These are phyloP conservation scores for Drosophila mettleri DNA, from an alignment of 2,888 invertebrate genomes.

Conservation along the genomic window DNA sequence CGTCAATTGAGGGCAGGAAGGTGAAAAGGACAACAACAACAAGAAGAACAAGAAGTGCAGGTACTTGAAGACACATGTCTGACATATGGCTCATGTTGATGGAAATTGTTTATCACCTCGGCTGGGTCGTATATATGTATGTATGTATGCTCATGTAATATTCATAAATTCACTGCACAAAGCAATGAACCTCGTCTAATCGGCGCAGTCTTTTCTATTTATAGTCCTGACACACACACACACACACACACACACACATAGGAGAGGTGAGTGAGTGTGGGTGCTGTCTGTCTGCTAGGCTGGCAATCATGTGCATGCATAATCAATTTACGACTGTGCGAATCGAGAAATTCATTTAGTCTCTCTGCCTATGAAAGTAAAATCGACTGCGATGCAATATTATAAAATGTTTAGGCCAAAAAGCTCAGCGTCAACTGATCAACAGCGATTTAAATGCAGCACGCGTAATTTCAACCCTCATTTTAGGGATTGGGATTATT, in stretches of 20 bases:
- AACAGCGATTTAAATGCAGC: slow-evolving; percentile 65
- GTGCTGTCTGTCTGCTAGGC: slow-evolving; percentile 1
- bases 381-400: slow-evolving; percentile 49
- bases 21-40: neutral
- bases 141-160: slow-evolving; percentile 63
- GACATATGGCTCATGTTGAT: slow-evolving; percentile 63
- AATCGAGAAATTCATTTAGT: slow-evolving; percentile 60
- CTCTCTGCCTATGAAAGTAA: slow-evolving; percentile 53
- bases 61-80: slow-evolving; percentile 52
- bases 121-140: slow-evolving; percentile 30
- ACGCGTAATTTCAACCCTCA: slow-evolving; percentile 27
- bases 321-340: slow-evolving; percentile 63
- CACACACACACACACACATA: neutral
- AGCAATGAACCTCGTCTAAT: slow-evolving; percentile 56
- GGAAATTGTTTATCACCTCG: slow-evolving; percentile 66
- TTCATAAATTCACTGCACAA: slow-evolving; percentile 59
- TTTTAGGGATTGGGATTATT: slow-evolving; percentile 35
- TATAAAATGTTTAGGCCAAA: slow-evolving; percentile 33
- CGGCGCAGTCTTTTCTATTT: slow-evolving; percentile 51
- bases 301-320: slow-evolving; percentile 59
- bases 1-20: slow-evolving; percentile 37
- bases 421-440: slow-evolving; percentile 47
- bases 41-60: slow-evolving; percentile 9
- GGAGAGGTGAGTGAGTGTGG: neutral
- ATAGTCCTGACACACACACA: slow-evolving; percentile 41